These are phyloP conservation scores for Arothron firmamentum DNA, from an alignment of 2,113 vertebrate species.

Conservation along the genomic window DNA sequence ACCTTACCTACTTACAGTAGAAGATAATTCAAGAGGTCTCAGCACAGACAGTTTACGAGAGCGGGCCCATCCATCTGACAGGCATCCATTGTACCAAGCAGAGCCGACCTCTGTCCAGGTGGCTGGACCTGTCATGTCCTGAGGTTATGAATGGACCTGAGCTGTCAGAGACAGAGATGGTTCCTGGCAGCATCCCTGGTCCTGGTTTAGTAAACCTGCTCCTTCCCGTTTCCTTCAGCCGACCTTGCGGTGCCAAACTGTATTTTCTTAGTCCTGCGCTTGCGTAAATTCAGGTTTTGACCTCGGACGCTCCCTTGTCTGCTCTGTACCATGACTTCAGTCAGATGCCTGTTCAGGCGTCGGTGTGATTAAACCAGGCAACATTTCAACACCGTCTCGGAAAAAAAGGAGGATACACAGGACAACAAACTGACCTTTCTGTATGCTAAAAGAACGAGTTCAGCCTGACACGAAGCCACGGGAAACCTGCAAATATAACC, in stretches of 20 bases:
- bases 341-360: too few species aligned
- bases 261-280: neutral
- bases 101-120: neutral
- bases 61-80: neutral
- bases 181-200: neutral
- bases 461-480: slow-evolving; percentile 5
- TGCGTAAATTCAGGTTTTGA: slow-evolving; percentile 3
- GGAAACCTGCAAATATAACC: slow-evolving; percentile 14
- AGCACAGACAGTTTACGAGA: neutral
- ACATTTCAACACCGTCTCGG: slow-evolving; percentile 2
- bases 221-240: slow-evolving; percentile 1
- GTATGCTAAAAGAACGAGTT: slow-evolving; percentile 12
- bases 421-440: slow-evolving; percentile 21
- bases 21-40: too few species aligned
- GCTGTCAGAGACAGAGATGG: slow-evolving; percentile 11
- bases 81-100: neutral
- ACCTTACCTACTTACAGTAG: too few species aligned
- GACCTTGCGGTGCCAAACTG: neutral
- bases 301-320: neutral
- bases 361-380: neutral
- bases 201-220: neutral
- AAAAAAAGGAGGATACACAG: slow-evolving; percentile 2
- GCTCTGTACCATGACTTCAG: neutral
- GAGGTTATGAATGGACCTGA: slow-evolving; percentile 6
- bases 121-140: neutral